A percentile compares a stretch with the other conserved stretches of the same genome.
Evolutionary conservation across 2,113 vertebrate species (phyloP).

Genomic region (Antechinus stuartii): DNA sequence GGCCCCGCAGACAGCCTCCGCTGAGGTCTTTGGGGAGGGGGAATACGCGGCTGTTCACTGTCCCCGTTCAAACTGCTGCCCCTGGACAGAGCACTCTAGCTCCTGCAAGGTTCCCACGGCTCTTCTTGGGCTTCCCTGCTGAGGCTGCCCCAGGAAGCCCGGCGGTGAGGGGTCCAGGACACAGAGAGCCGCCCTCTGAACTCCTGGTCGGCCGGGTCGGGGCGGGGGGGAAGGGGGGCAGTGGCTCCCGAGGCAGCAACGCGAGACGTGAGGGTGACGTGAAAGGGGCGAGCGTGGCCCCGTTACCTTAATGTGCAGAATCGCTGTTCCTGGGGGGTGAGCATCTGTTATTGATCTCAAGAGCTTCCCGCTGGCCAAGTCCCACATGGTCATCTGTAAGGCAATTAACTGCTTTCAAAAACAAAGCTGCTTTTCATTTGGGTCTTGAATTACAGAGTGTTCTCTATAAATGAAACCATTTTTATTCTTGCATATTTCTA

Average conservation of each 20-base stretch:
- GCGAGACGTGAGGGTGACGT: slow-evolving; percentile 19
- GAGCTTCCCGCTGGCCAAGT: slow-evolving; percentile 97
- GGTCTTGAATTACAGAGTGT: slow-evolving; percentile 39
- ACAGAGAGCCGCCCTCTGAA: neutral
- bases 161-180: neutral
- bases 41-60: too few species aligned
- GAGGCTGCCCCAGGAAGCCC: neutral
- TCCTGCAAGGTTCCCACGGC: neutral
- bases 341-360: slow-evolving; percentile 96
- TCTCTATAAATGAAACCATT: neutral
- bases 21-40: neutral
- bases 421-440: slow-evolving; percentile 74
- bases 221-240: neutral
- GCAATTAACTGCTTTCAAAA: slow-evolving; percentile 76
- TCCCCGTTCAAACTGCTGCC: neutral
- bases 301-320: slow-evolving; percentile 96
- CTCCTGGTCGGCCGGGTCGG: neutral
- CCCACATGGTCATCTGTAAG: slow-evolving; percentile 98
- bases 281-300: slow-evolving; percentile 25
- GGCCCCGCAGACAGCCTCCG: neutral
- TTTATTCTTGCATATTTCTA: slow-evolving; percentile 2
- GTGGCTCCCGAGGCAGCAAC: slow-evolving; percentile 34
- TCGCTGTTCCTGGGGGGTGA: slow-evolving; percentile 96
- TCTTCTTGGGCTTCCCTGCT: neutral
- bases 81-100: neutral